These are phyloP conservation scores for Triplophysa dalaica DNA, from an alignment of 2,113 vertebrate species.

Conservation along the genomic window DNA sequence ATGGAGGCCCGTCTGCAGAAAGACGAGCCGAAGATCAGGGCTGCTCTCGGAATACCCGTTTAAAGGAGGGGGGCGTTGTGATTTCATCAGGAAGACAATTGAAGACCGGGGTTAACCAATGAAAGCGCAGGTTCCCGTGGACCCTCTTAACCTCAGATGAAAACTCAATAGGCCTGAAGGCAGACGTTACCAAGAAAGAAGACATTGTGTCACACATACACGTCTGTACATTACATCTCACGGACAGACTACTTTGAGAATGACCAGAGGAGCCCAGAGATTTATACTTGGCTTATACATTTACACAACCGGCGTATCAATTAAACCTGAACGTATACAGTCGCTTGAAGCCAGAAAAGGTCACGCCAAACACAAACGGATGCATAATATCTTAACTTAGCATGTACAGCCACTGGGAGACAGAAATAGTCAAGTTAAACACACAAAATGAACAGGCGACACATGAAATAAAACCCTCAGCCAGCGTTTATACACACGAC, in stretches of 20 bases:
- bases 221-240: constrained; percentile 20
- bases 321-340: constrained; percentile 21
- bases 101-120: constrained; percentile 30
- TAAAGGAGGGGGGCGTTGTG: background rate
- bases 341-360: constrained; percentile 8
- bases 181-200: constrained; percentile 1
- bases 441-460: background rate
- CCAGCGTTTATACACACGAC: constrained; percentile 35
- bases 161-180: constrained; percentile 17
- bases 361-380: background rate
- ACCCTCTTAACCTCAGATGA: constrained; percentile 37
- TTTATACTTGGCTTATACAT: background rate
- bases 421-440: constrained; percentile 1
- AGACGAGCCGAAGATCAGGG: background rate
- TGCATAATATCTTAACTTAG: constrained; percentile 1
- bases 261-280: background rate
- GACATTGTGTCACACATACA: background rate
- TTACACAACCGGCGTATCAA: constrained; percentile 15
- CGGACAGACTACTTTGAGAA: constrained; percentile 23
- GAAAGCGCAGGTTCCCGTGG: constrained; percentile 15
- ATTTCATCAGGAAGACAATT: constrained; percentile 28
- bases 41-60: background rate
- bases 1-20: background rate
- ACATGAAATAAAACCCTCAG: constrained; percentile 28
- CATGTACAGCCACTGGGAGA: constrained; percentile 11